Percentiles rank a stretch among this genome's conserved stretches.
Conservation (phyloP, 2,797 vertebrate species). For the Melanotaenia parkinsoni region DNA sequence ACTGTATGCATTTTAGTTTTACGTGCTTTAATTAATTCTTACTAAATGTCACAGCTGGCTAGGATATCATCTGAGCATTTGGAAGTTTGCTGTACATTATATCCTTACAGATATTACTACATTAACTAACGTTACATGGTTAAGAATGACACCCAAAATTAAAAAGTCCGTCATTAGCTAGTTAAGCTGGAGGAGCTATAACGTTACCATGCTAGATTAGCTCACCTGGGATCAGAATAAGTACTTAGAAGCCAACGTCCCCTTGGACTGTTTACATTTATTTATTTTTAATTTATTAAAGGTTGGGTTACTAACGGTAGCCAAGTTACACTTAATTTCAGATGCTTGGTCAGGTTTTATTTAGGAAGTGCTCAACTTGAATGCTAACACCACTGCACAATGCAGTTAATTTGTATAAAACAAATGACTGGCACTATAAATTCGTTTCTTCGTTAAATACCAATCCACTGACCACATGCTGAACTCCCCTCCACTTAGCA, state of each 20-base stretch:
- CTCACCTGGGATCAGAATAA: slow-evolving; percentile 45
- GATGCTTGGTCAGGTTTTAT: slow-evolving; percentile 15
- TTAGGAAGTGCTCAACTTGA: slow-evolving; percentile 21
- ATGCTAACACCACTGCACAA: slow-evolving; percentile 29
- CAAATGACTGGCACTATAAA: slow-evolving; percentile 26
- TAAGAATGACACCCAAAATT: slow-evolving; percentile 49
- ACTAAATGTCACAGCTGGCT: not conserved
- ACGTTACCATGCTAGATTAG: slow-evolving; percentile 47
- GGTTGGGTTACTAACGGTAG: slow-evolving; percentile 7
- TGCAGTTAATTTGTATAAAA: slow-evolving; percentile 10
- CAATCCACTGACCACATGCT: slow-evolving; percentile 68
- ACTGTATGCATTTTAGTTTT: not conserved
- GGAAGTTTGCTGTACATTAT: not conserved
- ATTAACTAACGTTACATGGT: slow-evolving; percentile 48
- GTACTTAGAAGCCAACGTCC: slow-evolving; percentile 30
- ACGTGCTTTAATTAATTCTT: not conserved
- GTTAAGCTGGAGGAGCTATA: slow-evolving; percentile 38
- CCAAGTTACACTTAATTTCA: slow-evolving; percentile 39
- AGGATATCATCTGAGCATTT: not conserved
- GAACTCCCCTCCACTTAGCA: slow-evolving; percentile 56
- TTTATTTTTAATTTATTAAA: slow-evolving; percentile 19
- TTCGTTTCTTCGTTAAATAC: slow-evolving; percentile 55
- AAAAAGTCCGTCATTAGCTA: slow-evolving; percentile 61
- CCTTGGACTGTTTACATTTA: slow-evolving; percentile 1
- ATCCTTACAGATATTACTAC: slow-evolving; percentile 38